Evolutionary conservation across 2,113 vertebrate species (phyloP).

Genomic region (Callopanchax toddi): DNA sequence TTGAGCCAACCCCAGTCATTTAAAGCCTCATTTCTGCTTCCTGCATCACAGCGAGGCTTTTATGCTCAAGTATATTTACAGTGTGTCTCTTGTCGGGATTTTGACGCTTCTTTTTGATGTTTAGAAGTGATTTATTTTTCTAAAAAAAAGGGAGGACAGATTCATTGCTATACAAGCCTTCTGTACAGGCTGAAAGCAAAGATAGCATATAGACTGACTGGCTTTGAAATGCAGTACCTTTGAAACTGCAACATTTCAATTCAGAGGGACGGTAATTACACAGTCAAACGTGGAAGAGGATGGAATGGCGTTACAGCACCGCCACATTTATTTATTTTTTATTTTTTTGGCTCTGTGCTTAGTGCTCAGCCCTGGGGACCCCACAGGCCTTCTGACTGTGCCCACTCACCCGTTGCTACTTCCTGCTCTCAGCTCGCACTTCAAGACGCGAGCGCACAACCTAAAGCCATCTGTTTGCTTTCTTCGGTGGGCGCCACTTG

Average conservation of each 20-base stretch:
- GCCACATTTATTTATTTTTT: conserved; percentile 41
- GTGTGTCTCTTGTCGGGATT: conserved; percentile 53
- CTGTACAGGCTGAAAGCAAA: conserved; percentile 44
- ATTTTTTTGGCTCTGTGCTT: conserved; percentile 49
- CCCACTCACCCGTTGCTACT: conserved; percentile 47
- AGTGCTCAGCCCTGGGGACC: conserved; percentile 41
- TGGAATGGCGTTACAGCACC: conserved; percentile 35
- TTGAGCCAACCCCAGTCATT: conserved; percentile 23
- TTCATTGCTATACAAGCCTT: conserved; percentile 43
- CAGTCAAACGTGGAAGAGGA: conserved; percentile 40
- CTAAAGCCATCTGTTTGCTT: conserved; percentile 69
- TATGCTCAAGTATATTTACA: conserved; percentile 38
- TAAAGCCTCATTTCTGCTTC: conserved; percentile 41
- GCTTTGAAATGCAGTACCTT: conserved; percentile 59
- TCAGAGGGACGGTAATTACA: conserved; percentile 47
- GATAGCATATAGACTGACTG: conserved; percentile 43
- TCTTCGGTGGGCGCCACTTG: conserved; percentile 36
- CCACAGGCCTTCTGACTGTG: conserved; percentile 33
- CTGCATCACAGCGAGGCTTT: conserved; percentile 20
- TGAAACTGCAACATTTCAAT: conserved; percentile 57
- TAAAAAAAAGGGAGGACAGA: conserved; percentile 50
- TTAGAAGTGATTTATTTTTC: conserved; percentile 15
- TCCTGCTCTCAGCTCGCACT: conserved; percentile 49
- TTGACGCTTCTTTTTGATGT: conserved; percentile 52
- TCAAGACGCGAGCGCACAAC: conserved; percentile 43